Evolutionary conservation across 2,797 vertebrate species (phyloP), one percentile per base, ranked within the genome.

Genomic region (Xenopus petersii): DNA sequence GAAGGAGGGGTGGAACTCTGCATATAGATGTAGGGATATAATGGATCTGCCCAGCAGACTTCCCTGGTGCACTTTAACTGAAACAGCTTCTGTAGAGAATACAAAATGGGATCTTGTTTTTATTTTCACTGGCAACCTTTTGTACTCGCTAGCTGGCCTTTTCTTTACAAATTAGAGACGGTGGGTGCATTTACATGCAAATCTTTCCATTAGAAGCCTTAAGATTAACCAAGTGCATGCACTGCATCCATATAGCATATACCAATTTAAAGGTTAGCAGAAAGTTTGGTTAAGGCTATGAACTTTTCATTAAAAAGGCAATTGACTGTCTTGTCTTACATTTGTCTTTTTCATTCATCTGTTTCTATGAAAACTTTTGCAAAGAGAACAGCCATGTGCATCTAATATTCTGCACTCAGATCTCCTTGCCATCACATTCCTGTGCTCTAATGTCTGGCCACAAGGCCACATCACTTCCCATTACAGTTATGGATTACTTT

Each of bases 41-140:
- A 55, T 42, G 36, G 36, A 42, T 42, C 36, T 42, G 36, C 36
- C 36, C 36, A 42, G 36, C 36, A 42, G 36, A 42, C 36, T n/a
- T 66, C 49, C 13, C 13, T 13, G 2, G 16, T 12, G 49, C 49
- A 51, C 11, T 36, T 42, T 63, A 58, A 67, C 75, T 71, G 62
- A 36, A 65, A 64, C 64, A 77, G 75, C 68, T 71, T 71, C 69
- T 72, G 70, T 58, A 55, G 58, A 64, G 66, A 78, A 69, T 70
- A 74, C 65, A 79, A 74, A 79, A 74, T 48, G 5, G 64, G 75
- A 24, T 71, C 64, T 63, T 73, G 65, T 61, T 68, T 73, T 78
- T 63, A 73, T 56, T 78, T 78, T 78, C 46, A 69, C 67, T 66
- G 55, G 71, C 66, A 79, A 70, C 74, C 76, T 74, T 79, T 74